Evolutionary conservation across 2,113 vertebrate species (phyloP), one percentile per base, ranked within the genome.

Genomic region (Aythya baeri): DNA sequence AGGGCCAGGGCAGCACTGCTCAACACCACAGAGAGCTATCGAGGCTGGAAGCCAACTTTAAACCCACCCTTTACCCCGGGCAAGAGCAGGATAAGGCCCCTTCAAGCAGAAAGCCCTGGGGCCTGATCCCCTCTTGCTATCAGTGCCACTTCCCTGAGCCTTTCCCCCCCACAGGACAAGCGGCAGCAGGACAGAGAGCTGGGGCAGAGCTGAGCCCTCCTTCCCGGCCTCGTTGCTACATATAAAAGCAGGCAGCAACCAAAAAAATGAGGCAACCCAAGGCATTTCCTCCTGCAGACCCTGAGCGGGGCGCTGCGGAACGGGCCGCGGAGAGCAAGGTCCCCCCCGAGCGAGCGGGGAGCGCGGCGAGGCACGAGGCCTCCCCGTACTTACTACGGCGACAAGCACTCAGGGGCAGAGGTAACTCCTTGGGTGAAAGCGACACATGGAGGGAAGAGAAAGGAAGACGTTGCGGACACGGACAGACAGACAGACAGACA

Each of bases 311-410:
- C 4, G 1, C 15, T 3, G 14, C 32, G 44, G 63, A 73, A 58
- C 3, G 50, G 71, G 77, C n/a, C 88, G 67, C 7, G 31, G 88
- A 75, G 86, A 76, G 80, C 32, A 7, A 36, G 55, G 85, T 50
- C 46, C 73, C 63, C 88, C 93, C 81, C 77, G 9, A 72, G 88
- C 58, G 22, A 52, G 41, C n/a, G 52, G 75, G 68, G 54, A 74
- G 75, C 83, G 5, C 79, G 74, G 74, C 44, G 43, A 67, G 95
- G 68, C 73, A 91, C 79, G 75, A 46, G 96, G 95, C 93, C 97
- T 98, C 96, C 98, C 98, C 97, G 97, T 99, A 99, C 98, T 99
- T 99, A 99, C 98, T 99, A 99, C 98, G 96, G 97, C 97, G 97
- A 98, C 97, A 99, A 98, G 98, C 97, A 98, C 98, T 98, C 98